Base-by-base conservation (phyloP, 2,113 vertebrate species). In the Neogobius melanostomus region DNA sequence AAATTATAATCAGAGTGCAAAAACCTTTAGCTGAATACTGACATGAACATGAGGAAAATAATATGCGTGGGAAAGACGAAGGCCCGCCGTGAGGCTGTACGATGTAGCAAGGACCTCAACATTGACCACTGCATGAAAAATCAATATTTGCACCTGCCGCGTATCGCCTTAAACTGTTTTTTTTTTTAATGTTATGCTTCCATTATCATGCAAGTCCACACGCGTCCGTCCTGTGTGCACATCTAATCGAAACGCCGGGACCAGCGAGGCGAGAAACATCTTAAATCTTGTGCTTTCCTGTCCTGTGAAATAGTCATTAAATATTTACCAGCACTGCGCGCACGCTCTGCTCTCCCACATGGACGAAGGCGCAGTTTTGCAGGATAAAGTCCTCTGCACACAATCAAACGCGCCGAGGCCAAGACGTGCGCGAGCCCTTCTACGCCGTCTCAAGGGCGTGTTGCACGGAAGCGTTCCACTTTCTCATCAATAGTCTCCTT, bases 401-500 rank as follows among this genome's bases (percentile, higher is more conserved):
- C 76, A 84, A 80, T 81, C 73, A 72, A 84, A 87, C 51, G 48
- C 11, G 57, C 52, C 64, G 64, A 79, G 69, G 79, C 59, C 56
- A 42, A 36, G 28, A 0, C 28, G 28, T 67, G 53, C 61, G 59
- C 16, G 59, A 64, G 56, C 28, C 28, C 28, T 36, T 1, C 66
- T 14, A 57, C 51, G 14, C 42, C 70, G 73, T 82, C 79, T 84
- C 82, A 82, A 79, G 81, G 81, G 77, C 71, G 74, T 15, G 64
- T 54, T 52, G 44, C 28, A 60, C 70, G 51, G 75, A 67, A 64
- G 45, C 76, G 81, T 80, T 82, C 61, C 85, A 82, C 76, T 70
- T 80, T 85, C 86, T 69, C 75, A 77, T 86, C 81, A 77, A 75
- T 72, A 69, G 72, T 80, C 67, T 16, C 21, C 6, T 71, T 59